Evolutionary conservation across 2,797 vertebrate genomes (phyloP), one percentile per base, ranked within the genome.

Genomic region (Gymnocypris eckloni): DNA sequence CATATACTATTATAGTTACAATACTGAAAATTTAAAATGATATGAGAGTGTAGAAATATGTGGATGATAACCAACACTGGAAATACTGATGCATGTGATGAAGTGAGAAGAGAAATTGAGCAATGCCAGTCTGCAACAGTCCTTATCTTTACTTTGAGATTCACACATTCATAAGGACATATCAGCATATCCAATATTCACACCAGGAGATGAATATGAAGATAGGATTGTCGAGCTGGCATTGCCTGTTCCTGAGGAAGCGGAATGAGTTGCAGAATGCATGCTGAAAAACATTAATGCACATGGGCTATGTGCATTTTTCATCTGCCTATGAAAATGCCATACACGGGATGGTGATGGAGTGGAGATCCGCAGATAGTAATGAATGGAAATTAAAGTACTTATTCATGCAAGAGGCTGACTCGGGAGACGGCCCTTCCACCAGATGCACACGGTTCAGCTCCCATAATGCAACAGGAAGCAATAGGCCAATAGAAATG

Each of bases 331-430:
- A 67, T 56, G 75, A 82, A 39, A 88, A 86, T 69, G 75, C 76
- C 87, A 88, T 56, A 79, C 54, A 82, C 43, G 41, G 59, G 52
- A 81, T 77, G 83, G 41, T 70, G 83, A 85, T 85, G 73, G 83
- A 75, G 66, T 88, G 91, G 82, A 41, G 81, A 56, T 85, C 88
- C 89, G 83, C 90, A 87, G 89, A 92, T 90, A 89, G 91, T 81
- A 89, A 92, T 91, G 80, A 91, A 92, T 90, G 92, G 90, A 94
- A 93, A 93, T 93, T 20, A 90, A 94, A 94, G 95, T 97, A 97
- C 96, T 95, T 97, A 97, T 95, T 96, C 95, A 97, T 96, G 96
- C 95, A 97, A 95, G 95, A 94, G 95, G 94, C 92, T 91, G 92
- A 95, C 91, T 93, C 94, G 93, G 93, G 95, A 95, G 78, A 48